Conservation (phyloP, 2,113 vertebrate species). For the Thalassoma bifasciatum region DNA sequence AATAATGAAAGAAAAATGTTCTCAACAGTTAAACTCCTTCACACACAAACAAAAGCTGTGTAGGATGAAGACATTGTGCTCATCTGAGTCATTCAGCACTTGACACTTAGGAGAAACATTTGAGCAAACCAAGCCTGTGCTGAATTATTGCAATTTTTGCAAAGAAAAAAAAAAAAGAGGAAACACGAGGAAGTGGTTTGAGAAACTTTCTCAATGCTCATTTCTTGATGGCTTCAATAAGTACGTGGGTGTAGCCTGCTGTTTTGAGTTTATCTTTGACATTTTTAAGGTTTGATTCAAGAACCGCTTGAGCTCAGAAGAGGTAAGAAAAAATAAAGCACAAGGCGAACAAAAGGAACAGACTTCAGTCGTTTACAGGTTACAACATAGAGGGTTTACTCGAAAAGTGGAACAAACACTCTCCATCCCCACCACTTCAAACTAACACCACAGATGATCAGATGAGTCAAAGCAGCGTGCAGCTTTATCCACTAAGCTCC, state of each 20-base stretch:
- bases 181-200: constrained; percentile 50
- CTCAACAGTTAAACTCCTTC: background rate
- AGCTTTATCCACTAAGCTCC: constrained; percentile 39
- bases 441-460: constrained; percentile 40
- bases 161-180: constrained; percentile 10
- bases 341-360: background rate
- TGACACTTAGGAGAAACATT: constrained; percentile 18
- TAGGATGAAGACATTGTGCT: constrained; percentile 37
- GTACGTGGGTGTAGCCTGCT: constrained; percentile 27
- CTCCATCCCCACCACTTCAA: constrained; percentile 59
- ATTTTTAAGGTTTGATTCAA: constrained; percentile 41
- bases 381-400: constrained; percentile 8
- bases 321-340: constrained; percentile 5
- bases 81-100: constrained; percentile 48
- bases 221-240: constrained; percentile 40
- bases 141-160: constrained; percentile 34
- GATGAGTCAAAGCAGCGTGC: constrained; percentile 24
- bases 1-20: background rate
- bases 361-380: background rate
- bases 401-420: constrained; percentile 59
- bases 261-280: constrained; percentile 51
- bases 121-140: constrained; percentile 8
- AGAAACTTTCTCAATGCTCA: constrained; percentile 54
- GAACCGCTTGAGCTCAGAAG: constrained; percentile 5
- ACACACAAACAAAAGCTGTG: constrained; percentile 36